Evolutionary conservation across 2,797 vertebrate genomes (phyloP).

Genomic region (Rhinogobio ventralis): DNA sequence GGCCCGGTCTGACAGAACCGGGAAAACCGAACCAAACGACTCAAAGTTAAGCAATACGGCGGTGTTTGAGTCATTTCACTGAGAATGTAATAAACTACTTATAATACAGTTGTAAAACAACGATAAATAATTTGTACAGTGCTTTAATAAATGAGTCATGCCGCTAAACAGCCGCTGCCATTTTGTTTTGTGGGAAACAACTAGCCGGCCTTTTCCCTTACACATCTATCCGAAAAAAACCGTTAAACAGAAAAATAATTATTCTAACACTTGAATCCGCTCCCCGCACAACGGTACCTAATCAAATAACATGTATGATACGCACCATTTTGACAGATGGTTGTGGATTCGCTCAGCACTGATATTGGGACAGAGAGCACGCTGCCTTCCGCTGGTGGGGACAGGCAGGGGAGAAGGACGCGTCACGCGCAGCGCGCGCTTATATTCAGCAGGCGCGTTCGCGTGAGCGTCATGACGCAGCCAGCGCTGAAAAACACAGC

Average conservation of each 20-base stretch:
- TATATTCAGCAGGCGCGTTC: conserved; percentile 22
- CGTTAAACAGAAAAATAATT: background rate
- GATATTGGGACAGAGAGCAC: conserved; percentile 67
- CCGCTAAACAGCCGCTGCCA: conserved; percentile 2
- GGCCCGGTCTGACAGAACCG: background rate
- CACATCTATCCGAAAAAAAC: background rate
- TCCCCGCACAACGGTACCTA: no score
- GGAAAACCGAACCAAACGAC: background rate
- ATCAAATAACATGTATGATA: background rate
- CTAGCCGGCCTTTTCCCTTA: background rate
- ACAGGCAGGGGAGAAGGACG: conserved; percentile 89
- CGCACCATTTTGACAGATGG: conserved; percentile 93
- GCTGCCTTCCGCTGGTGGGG: conserved; percentile 82
- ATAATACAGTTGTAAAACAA: no score
- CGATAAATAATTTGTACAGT: rapidly evolving
- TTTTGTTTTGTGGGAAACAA: conserved; percentile 19
- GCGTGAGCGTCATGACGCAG: conserved; percentile 4
- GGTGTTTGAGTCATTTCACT: rapidly evolving
- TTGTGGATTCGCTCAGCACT: conserved; percentile 81
- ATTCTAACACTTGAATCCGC: rapidly evolving
- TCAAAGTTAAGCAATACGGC: rapidly evolving
- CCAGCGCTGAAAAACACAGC: background rate
- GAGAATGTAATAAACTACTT: rapidly evolving
- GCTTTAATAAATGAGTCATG: background rate
- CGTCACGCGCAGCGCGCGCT: background rate